phyloP scores from a whole-genome alignment of 1,140 invertebrate genomes.

The Pseudomyrmex sp. region DNA sequence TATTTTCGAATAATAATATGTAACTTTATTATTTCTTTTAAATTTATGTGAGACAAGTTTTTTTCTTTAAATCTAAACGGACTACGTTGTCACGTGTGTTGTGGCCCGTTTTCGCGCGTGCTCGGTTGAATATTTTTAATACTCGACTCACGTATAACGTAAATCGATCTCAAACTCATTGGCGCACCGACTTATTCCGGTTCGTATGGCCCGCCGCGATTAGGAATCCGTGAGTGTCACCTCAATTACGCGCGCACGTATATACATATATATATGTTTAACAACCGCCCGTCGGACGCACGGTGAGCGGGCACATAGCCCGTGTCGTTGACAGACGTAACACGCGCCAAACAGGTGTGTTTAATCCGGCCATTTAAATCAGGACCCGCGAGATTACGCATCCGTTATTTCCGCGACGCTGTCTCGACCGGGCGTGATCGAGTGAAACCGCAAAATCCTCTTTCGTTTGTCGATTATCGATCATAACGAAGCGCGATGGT shows the following conservation, averaged over 20 bases:
- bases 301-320: constrained; percentile 2
- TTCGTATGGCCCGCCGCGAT: constrained; percentile 35
- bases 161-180: constrained; percentile 57
- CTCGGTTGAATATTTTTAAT: background rate
- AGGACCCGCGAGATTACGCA: constrained; percentile 3
- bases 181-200: constrained; percentile 55
- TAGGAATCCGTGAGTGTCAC: constrained; percentile 64
- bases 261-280: background rate
- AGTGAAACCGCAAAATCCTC: constrained; percentile 15
- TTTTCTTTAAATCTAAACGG: no score
- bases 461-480: constrained; percentile 26
- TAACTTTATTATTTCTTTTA: no score
- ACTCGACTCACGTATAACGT: background rate
- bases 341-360: constrained; percentile 61
- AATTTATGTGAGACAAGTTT: no score
- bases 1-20: no score
- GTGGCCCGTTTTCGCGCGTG: no score
- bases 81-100: background rate
- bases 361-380: constrained; percentile 38
- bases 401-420: constrained; percentile 33
- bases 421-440: background rate
- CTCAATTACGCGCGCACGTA: constrained; percentile 57
- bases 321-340: constrained; percentile 31
- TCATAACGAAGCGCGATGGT: constrained; percentile 7
- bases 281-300: background rate